Conservation (phyloP, 2,113 vertebrate species). For the Hippoglossus stenolepis region DNA sequence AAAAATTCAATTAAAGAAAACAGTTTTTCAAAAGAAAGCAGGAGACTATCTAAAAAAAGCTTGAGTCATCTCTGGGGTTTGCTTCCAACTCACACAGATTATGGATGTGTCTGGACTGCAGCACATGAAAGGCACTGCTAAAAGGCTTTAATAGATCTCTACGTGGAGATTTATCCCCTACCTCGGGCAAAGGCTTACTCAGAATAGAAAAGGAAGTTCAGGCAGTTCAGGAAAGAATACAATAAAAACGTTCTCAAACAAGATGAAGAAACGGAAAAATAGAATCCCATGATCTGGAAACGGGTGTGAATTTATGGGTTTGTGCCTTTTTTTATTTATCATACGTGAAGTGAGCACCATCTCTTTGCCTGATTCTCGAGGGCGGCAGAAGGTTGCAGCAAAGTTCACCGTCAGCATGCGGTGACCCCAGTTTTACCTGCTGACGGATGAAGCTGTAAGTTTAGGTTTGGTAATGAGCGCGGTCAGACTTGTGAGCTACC, state of each 20-base stretch:
- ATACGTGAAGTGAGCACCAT: not conserved
- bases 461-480: conserved; percentile 43
- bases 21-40: not conserved
- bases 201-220: conserved; percentile 8
- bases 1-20: not conserved
- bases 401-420: not conserved
- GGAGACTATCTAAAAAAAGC: not conserved
- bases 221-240: not conserved
- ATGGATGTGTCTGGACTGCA: not conserved
- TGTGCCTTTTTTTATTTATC: not conserved
- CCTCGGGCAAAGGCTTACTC: conserved; percentile 15
- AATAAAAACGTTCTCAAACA: not conserved
- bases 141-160: conserved; percentile 11
- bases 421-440: conserved; percentile 59
- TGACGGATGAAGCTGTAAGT: conserved; percentile 30
- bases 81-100: not conserved
- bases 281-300: conserved; percentile 6
- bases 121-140: not conserved
- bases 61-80: not conserved
- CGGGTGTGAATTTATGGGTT: not conserved
- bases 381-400: not conserved
- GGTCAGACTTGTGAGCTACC: conserved; percentile 60
- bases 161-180: conserved; percentile 8
- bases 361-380: conserved; percentile 2
- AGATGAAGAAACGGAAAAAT: conserved; percentile 2